Evolutionary conservation across 64 coral and sea anemone species (phyloP), one percentile per base, ranked within the genome.

Genomic region (Trachythela sp.): DNA sequence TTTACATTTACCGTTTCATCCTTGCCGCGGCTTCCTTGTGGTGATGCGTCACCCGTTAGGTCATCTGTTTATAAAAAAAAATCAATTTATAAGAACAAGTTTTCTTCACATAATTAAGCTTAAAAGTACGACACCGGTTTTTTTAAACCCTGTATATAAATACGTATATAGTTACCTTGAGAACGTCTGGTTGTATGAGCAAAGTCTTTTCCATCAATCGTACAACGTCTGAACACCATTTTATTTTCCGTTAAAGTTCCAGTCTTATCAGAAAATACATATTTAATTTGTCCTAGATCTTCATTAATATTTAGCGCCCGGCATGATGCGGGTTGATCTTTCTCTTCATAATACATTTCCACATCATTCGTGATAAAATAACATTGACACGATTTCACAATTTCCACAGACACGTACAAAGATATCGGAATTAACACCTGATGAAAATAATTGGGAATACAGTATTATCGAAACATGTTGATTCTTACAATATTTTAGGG

Each of bases 181-280:
- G 87, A 91, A 84, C 42, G 24, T 89, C 40, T 77, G 30, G 91
- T 89, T 86, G 48, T 54, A 84, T 99, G 96, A 89, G 89, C 64
- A 89, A 94, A 99, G 58, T 99, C 94, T 67, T 88, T 91, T 40
- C 96, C 96, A 40, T 91, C 91, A 85, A 99, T 95, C 0, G 96
- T 91, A 36, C 96, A 99, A 60, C 88, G 90, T 52, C 91, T 95
- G 83, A 99, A 99, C n/a, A 93, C 91, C 96, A 99, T 99, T 77
- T 99, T 99, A 84, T 99, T 99, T 71, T 99, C 96, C 33, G 96
- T 99, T n/a, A 99, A 83, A 7, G 96, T 99, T 13, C 96, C 96
- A 58, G 96, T 99, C 84, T 99, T 99, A 70, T 99, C 96, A 89
- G 96, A 99, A 89, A 99, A 99, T 0, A 99, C 83, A 88, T 93